These are phyloP conservation scores for Ctenochaetus hawaiiensis DNA, from an alignment of 2,797 vertebrate species.

Conservation along the genomic window DNA sequence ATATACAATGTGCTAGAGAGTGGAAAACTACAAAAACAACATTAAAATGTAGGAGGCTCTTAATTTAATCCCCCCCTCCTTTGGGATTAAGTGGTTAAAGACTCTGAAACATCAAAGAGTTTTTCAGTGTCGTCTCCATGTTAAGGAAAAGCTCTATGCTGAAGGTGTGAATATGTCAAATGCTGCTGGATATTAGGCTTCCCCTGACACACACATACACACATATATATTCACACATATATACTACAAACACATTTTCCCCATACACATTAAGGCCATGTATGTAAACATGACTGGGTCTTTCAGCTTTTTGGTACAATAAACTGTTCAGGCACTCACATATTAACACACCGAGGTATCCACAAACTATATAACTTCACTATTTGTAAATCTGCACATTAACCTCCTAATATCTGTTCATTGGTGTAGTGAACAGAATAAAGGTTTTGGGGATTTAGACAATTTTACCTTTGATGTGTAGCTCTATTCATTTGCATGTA, in stretches of 20 bases:
- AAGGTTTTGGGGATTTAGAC: slow-evolving; percentile 31
- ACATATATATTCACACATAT: neutral
- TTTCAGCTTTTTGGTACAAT: neutral
- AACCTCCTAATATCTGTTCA: slow-evolving; percentile 20
- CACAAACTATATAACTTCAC: neutral
- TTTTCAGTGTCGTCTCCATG: slow-evolving; percentile 67
- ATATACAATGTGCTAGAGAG: slow-evolving; percentile 9
- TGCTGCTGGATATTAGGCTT: slow-evolving; percentile 68
- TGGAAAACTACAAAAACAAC: slow-evolving; percentile 36
- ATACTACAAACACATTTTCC: slow-evolving; percentile 3
- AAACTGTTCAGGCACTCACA: too few species aligned
- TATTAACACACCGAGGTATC: neutral
- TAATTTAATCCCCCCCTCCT: slow-evolving; percentile 59
- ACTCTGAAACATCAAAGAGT: slow-evolving; percentile 80
- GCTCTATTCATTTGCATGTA: slow-evolving; percentile 49
- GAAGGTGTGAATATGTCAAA: slow-evolving; percentile 76
- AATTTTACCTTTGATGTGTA: slow-evolving; percentile 50
- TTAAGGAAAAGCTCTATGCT: slow-evolving; percentile 65
- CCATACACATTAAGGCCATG: neutral
- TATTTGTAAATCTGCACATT: slow-evolving; percentile 24
- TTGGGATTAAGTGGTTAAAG: slow-evolving; percentile 84
- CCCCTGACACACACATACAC: slow-evolving; percentile 46
- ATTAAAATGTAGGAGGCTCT: slow-evolving; percentile 71
- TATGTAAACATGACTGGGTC: neutral
- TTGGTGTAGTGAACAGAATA: neutral